Percentiles rank a stretch among this genome's conserved stretches.
Conservation (phyloP, 2,797 vertebrate genomes). For the Parauchenoglanis punctatus region DNA sequence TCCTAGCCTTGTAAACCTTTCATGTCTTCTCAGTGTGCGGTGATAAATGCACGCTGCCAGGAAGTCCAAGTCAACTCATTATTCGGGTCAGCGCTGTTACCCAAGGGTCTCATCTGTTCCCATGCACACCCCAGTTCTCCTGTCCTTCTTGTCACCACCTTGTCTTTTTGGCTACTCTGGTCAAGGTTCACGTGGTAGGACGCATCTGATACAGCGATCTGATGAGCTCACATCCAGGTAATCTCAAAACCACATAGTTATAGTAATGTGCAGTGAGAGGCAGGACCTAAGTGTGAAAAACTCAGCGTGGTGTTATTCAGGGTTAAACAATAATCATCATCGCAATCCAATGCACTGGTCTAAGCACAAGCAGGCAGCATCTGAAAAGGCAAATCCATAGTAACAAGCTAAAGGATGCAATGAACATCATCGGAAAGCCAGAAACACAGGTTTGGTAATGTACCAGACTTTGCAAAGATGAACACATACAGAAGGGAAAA, state of each 20-base stretch:
- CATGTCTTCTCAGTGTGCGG: background rate
- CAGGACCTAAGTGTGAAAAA: background rate
- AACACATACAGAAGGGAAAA: background rate
- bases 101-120: slow-evolving; percentile 26
- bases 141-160: background rate
- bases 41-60: slow-evolving; percentile 37
- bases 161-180: slow-evolving; percentile 10
- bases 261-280: background rate
- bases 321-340: background rate
- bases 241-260: background rate
- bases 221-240: background rate
- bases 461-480: background rate
- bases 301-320: background rate
- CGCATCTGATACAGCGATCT: background rate
- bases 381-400: background rate
- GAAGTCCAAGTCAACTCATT: slow-evolving; percentile 37
- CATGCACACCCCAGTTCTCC: slow-evolving; percentile 1
- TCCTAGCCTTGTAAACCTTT: background rate
- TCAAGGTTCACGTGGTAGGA: background rate
- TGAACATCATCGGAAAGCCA: background rate
- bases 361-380: background rate
- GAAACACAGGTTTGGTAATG: background rate
- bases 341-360: background rate
- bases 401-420: background rate
- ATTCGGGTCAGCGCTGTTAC: slow-evolving; percentile 29